These are phyloP conservation scores for Sakesphorus luctuosus DNA, from an alignment of 2,113 vertebrate species.

Conservation along the genomic window DNA sequence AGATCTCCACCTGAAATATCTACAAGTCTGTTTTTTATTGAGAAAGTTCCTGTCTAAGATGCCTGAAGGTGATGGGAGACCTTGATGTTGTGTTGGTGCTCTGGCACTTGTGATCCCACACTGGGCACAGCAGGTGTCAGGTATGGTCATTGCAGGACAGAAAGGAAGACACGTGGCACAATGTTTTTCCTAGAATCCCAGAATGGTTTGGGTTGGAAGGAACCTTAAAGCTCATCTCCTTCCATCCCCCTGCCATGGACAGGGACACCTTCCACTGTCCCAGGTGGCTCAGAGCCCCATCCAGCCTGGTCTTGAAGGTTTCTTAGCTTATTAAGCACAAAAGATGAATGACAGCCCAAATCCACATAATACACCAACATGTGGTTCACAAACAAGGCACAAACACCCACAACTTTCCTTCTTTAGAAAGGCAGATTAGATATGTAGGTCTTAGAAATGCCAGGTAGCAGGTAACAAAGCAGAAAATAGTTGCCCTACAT, in stretches of 20 bases:
- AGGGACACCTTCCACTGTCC: not conserved
- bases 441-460: not conserved
- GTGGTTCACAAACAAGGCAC: not conserved
- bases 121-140: not conserved
- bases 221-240: not conserved
- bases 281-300: not conserved
- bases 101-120: not conserved
- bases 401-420: not conserved
- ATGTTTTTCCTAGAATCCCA: not conserved
- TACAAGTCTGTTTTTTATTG: not conserved
- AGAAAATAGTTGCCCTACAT: not conserved
- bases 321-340: not conserved
- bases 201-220: not conserved
- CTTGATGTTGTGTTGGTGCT: not conserved
- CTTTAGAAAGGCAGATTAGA: not conserved
- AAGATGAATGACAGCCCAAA: not conserved
- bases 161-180: not conserved
- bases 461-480: not conserved
- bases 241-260: not conserved
- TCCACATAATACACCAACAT: not conserved
- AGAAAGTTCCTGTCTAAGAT: not conserved
- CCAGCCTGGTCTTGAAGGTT: not conserved
- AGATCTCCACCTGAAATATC: not conserved
- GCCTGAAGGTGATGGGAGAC: not conserved
- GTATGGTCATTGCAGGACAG: not conserved